Evolutionary conservation across 2,888 invertebrate species (phyloP), one percentile per base, ranked within the genome.

Genomic region (Trichacis sp.): DNA sequence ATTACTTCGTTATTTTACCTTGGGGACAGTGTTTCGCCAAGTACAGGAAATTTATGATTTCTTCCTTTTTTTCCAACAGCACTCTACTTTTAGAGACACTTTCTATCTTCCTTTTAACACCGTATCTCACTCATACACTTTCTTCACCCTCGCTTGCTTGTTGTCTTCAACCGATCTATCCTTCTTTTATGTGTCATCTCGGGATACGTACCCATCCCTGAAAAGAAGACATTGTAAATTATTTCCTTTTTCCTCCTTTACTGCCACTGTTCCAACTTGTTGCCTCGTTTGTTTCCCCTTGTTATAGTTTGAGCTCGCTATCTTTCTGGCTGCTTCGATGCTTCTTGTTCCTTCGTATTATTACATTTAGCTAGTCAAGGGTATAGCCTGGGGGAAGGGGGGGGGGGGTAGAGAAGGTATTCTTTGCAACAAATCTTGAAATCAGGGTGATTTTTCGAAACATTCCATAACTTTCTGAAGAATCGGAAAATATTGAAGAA

Each of bases 41-140:
- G 43, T 43, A 19, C 15, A 43, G 19, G n/a, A 43, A 43, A 43
- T 43, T 17, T 43, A 43, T 43, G 18, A 43, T 43, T 43, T 43
- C n/a, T 43, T 12, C 19, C 43, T 19, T 43, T 19, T 43, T 43
- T 14, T 9, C 18, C n/a, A 18, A 43, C 19, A 43, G 3, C 18
- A 43, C 43, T 43, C 19, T 18, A 18, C 43, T 17, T 19, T 19
- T 19, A 19, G 18, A 33, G 17, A 43, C 43, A 43, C 5, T 19
- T 42, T 17, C 17, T 42, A 17, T 19, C 19, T 43, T 43, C 24
- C 24, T 18, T 43, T 43, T 11, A 43, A 19, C 19, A 19, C n/a
- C 18, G 17, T 43, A 43, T 43, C 18, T 17, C 45, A 45, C 19
- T 45, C 6, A 19, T n/a, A 45, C 2, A 4, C 18, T 29, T 8